Base-by-base conservation (phyloP, 2,113 vertebrate genomes). In the Bos javanicus region DNA sequence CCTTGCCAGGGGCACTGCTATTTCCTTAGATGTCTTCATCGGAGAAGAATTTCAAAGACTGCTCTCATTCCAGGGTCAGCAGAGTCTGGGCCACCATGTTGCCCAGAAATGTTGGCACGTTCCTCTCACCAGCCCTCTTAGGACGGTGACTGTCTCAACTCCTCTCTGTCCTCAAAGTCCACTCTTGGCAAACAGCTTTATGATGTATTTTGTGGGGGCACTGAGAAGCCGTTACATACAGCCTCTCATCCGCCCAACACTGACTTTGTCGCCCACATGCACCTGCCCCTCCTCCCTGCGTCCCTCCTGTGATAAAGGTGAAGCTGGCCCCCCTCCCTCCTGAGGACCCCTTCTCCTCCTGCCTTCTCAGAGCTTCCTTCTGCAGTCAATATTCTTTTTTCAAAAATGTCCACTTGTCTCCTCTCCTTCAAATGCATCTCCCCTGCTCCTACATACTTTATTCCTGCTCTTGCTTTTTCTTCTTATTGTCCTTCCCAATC, bases 11-110 rank as follows among this genome's bases (percentile, higher is more conserved):
- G 46, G 46, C 82, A 67, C 84, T 46, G 80, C 90, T 85, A 90
- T 76, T 30, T 86, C 85, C 90, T 93, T 76, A 95, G 94, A 76
- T 87, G 85, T 93, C 64, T 78, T 59, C 90, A 36, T 15, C 7
- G 52, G 84, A 94, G 93, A 64, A 82, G 91, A 97, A 95, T 93
- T 83, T 84, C 39, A 87, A 71, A 94, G 82, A 54, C 80, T 78
- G 36, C 74, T 91, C 91, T 94, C 39, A 76, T 39, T 46, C 25
- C 50, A 52, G 43, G 43, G 48, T 90, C 87, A 54, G 56, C 60
- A 50, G 30, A 16, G 30, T 74, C 39, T 12, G 52, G 19, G 6
- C 23, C 3, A 7, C 30, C 60, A 10, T 1, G 3, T 33, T 78
- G 83, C 7, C 50, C 56, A 30, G 30, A 7, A 43, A 23, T 59